Conservation (phyloP, 2,113 vertebrate species). For the Neolamprologus kungweensis region DNA sequence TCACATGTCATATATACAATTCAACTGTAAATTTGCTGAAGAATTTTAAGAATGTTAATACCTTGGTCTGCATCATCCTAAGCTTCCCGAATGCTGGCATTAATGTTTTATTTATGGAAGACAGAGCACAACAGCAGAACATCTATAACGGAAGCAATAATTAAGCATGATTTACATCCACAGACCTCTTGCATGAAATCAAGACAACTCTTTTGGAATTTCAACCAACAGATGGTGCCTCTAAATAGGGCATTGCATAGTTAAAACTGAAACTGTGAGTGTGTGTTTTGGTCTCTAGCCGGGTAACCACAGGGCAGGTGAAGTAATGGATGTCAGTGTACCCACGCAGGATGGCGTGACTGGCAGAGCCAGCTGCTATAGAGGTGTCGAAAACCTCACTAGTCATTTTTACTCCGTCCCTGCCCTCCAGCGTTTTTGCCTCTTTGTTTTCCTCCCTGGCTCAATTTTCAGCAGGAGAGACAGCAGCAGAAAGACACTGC, state of each 20-base stretch:
- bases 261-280: background rate
- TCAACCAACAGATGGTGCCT: background rate
- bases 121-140: background rate
- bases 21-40: background rate
- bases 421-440: conserved; percentile 2
- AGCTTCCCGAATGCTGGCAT: background rate
- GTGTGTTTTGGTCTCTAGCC: background rate
- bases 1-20: background rate
- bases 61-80: background rate
- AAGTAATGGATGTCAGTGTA: conserved; percentile 36
- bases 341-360: conserved; percentile 41
- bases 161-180: background rate
- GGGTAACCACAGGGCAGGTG: conserved; percentile 59
- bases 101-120: background rate
- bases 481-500: background rate
- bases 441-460: conserved; percentile 9
- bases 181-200: background rate
- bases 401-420: background rate
- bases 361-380: conserved; percentile 48
- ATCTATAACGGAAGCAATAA: background rate
- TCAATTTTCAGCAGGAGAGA: background rate
- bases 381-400: conserved; percentile 53
- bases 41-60: background rate
- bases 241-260: background rate
- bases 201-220: background rate